Evolutionary conservation across 2,113 vertebrate species (phyloP).

Genomic region (Hypocryptadius cinnamomeus): DNA sequence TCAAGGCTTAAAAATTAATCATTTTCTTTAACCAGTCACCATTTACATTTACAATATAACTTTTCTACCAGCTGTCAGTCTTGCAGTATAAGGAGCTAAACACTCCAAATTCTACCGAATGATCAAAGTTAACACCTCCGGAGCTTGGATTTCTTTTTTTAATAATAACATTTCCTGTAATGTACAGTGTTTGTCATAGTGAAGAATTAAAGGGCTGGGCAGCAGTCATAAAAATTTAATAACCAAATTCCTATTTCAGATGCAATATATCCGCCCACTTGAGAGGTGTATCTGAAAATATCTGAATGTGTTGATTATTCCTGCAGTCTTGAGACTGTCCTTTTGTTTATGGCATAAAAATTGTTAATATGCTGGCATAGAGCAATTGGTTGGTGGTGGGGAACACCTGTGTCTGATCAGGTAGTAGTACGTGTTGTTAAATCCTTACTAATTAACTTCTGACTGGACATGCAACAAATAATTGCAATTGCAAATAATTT

Average conservation of each 20-base stretch:
- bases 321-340: not conserved
- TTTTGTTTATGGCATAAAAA: not conserved
- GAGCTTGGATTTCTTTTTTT: not conserved
- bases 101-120: not conserved
- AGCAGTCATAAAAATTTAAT: not conserved
- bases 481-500: not conserved
- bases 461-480: not conserved
- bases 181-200: not conserved
- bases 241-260: not conserved
- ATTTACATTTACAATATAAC: not conserved
- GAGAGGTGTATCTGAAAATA: not conserved
- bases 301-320: not conserved
- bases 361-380: not conserved
- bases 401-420: not conserved
- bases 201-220: not conserved
- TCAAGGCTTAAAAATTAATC: not conserved
- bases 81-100: not conserved
- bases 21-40: not conserved
- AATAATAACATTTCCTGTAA: not conserved
- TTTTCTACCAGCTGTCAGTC: not conserved
- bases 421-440: not conserved
- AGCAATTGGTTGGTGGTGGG: not conserved
- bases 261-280: not conserved
- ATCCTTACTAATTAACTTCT: not conserved
- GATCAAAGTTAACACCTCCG: not conserved